Base-by-base conservation (phyloP, 2,797 vertebrate genomes). In the Varecia variegata region DNA sequence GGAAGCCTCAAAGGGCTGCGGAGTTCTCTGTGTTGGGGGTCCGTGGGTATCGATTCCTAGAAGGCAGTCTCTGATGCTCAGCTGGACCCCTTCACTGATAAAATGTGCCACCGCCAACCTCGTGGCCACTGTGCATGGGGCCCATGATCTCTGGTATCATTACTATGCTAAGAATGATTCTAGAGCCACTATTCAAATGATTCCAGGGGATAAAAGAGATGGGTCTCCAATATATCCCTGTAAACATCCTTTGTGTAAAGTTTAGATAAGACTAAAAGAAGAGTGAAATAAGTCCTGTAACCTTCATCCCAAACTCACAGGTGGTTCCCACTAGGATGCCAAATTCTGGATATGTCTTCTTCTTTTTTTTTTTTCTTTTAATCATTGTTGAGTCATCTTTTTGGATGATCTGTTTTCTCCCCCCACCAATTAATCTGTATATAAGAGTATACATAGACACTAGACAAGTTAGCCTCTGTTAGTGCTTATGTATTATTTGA, bases 231-330 rank as follows among this genome's bases (percentile, higher is more conserved):
- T 13, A 10, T 50, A 23, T 56, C 62, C 35, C 27, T 18, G 1
- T 14, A 17, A 54, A 23, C 71, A 47, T 40, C 47, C 67, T 85
- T 47, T 40, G 81, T 85, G 35, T 92, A 52, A 50, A 73, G 30
- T 80, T 71, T 23, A 96, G 67, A 38, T 62, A 60, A 79, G 81
- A 58, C 20, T 43, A n/a, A 70, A 81, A 65, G 32, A 71, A 83
- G 45, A 85, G 3, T 74, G 32, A 88, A 73, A 9, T 43, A 81
- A 86, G 7, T 54, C 47, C 35, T 65, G 73, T 38, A 38, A 35
- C 47, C 25, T 86, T 82, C 27, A 68, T 54, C 7, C 43, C 17
- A 83, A 56, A 67, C 23, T 93, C 58, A 81, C 81, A 50, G 35
- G 54, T 52, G 21, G 38, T 82, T 74, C 15, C 38, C 32, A 40